These are phyloP conservation scores for Spodoptera exigua DNA, from an alignment of 2,888 invertebrate genomes.

Conservation along the genomic window DNA sequence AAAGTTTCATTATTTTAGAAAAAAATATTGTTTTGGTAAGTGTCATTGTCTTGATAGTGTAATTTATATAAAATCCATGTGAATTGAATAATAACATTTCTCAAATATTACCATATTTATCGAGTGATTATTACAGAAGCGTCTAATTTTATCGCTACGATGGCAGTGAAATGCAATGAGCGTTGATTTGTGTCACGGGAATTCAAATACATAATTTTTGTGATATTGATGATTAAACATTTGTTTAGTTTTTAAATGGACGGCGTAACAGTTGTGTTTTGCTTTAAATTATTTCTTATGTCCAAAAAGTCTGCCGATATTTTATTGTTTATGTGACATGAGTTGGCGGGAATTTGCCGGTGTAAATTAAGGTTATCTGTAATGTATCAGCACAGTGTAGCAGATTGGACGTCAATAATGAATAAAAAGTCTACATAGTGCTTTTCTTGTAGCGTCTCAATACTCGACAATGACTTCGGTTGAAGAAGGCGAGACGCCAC, in stretches of 20 bases:
- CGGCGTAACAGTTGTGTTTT: slow-evolving; percentile 1
- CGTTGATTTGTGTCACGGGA: slow-evolving; percentile 61
- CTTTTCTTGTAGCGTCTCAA: slow-evolving; percentile 29
- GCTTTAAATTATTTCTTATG: neutral
- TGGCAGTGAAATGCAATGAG: slow-evolving; percentile 61
- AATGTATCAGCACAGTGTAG: slow-evolving; percentile 6
- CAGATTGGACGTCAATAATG: neutral
- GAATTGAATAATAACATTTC: slow-evolving; percentile 7
- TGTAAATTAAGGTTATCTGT: slow-evolving; percentile 56
- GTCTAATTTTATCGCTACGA: slow-evolving; percentile 57
- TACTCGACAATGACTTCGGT: slow-evolving; percentile 75
- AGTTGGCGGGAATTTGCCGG: slow-evolving; percentile 74
- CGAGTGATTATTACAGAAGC: slow-evolving; percentile 35
- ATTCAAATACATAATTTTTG: slow-evolving; percentile 20
- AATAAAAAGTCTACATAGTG: neutral
- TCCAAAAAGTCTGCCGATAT: neutral
- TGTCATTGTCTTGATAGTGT: slow-evolving; percentile 64
- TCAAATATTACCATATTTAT: slow-evolving; percentile 25
- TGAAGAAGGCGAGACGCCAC: slow-evolving; percentile 78
- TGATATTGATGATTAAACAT: neutral
- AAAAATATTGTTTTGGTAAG: slow-evolving; percentile 83
- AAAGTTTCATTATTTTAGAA: slow-evolving; percentile 72
- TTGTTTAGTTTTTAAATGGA: neutral
- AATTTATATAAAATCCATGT: slow-evolving; percentile 25
- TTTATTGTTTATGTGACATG: slow-evolving; percentile 22